phyloP scores from a whole-genome alignment of 2,888 invertebrate genomes.

The Andrena haemorrhoa region DNA sequence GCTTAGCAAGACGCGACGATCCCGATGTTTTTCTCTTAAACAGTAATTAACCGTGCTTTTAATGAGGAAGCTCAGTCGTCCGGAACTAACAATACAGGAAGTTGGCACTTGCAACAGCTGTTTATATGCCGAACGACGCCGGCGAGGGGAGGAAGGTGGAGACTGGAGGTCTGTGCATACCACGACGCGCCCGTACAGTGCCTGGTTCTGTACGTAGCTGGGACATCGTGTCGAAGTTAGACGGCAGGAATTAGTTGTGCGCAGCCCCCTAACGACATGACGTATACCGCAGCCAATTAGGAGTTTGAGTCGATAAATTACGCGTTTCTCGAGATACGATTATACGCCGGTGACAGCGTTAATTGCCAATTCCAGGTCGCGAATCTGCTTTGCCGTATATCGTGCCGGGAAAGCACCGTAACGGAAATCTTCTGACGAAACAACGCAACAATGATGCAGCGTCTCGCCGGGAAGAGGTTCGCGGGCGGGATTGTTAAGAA shows the following conservation, averaged over 20 bases:
- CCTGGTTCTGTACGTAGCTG: conserved; percentile 69
- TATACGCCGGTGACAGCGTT: conserved; percentile 79
- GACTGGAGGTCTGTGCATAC: conserved; percentile 40
- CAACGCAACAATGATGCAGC: conserved; percentile 56
- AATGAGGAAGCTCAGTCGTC: conserved; percentile 68
- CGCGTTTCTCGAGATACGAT: conserved; percentile 80
- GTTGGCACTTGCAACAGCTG: conserved; percentile 70
- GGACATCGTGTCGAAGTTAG: conserved; percentile 75
- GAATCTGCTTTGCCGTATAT: conserved; percentile 69
- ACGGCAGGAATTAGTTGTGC: conserved; percentile 74
- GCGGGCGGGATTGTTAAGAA: conserved; percentile 17
- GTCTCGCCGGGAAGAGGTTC: conserved; percentile 31
- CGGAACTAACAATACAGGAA: conserved; percentile 71
- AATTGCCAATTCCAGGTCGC: conserved; percentile 81
- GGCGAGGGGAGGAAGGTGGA: conserved; percentile 39
- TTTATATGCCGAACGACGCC: conserved; percentile 65
- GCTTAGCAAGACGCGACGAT: conserved; percentile 39
- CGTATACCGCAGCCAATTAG: conserved; percentile 80
- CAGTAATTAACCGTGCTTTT: conserved; percentile 70
- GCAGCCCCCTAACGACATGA: conserved; percentile 74
- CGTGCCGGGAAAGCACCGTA: conserved; percentile 60
- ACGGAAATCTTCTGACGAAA: conserved; percentile 67
- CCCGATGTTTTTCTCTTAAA: conserved; percentile 65
- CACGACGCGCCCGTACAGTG: conserved; percentile 54
- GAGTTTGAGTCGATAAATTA: conserved; percentile 81